These are phyloP conservation scores for Drosophila nigritarsus DNA, from an alignment of 2,888 invertebrate genomes.

Conservation along the genomic window DNA sequence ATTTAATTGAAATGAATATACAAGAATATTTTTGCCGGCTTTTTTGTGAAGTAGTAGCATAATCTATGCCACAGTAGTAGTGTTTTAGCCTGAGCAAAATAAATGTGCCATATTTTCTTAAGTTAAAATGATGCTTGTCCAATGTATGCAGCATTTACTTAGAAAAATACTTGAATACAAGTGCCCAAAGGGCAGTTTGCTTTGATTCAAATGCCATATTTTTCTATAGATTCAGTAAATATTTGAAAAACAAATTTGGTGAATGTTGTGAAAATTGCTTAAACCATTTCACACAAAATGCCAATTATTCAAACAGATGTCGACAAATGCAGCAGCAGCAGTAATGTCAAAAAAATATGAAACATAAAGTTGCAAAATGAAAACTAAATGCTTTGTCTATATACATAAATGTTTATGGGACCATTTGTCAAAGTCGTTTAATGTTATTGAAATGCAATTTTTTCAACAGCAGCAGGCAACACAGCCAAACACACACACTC, in stretches of 20 bases:
- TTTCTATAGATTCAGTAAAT: constrained; percentile 30
- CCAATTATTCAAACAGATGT: constrained; percentile 42
- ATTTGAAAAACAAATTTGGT: constrained; percentile 31
- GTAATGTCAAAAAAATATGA: constrained; percentile 16
- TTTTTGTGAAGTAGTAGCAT: constrained; percentile 49
- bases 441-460: constrained; percentile 57
- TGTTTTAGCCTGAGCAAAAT: background rate
- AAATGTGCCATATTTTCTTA: background rate
- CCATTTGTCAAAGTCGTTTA: constrained; percentile 55
- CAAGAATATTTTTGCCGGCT: constrained; percentile 35
- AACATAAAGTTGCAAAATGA: constrained; percentile 34
- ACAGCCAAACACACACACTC: background rate
- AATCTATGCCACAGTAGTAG: constrained; percentile 42
- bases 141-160: background rate
- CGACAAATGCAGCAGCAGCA: constrained; percentile 16
- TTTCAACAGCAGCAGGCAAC: constrained; percentile 7
- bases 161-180: background rate
- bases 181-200: background rate
- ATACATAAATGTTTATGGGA: constrained; percentile 38
- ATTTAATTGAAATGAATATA: constrained; percentile 77
- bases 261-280: constrained; percentile 43
- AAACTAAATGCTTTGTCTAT: constrained; percentile 51
- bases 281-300: constrained; percentile 47
- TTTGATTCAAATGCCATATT: constrained; percentile 9
- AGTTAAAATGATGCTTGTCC: background rate